Conservation (phyloP, 2,888 invertebrate species). For the Polydrusus tereticollis region DNA sequence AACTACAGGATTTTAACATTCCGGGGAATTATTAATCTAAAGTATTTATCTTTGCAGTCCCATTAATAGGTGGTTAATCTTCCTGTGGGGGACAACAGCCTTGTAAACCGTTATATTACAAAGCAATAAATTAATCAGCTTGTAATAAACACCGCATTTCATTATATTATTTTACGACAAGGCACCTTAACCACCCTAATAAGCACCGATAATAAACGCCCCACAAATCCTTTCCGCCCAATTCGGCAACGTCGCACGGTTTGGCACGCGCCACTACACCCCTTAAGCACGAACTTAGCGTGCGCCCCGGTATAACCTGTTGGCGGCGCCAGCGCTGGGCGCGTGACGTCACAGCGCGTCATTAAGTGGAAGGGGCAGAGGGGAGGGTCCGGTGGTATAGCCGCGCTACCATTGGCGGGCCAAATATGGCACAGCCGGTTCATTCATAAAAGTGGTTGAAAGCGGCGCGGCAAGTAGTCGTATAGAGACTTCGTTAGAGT, state of each 20-base stretch:
- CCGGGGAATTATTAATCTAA: too few species aligned
- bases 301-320: slow-evolving; percentile 48
- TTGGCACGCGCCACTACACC: slow-evolving; percentile 49
- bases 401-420: slow-evolving; percentile 71
- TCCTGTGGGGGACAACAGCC: too few species aligned
- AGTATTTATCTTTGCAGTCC: too few species aligned
- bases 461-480: slow-evolving; percentile 46
- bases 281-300: slow-evolving; percentile 47
- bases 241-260: slow-evolving; percentile 28
- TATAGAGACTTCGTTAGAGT: slow-evolving; percentile 31
- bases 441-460: slow-evolving; percentile 83
- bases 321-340: slow-evolving; percentile 61
- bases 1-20: too few species aligned
- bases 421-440: slow-evolving; percentile 87
- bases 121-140: too few species aligned
- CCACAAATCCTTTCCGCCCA: neutral
- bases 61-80: too few species aligned
- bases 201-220: neutral
- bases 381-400: slow-evolving; percentile 54
- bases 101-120: too few species aligned
- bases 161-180: neutral
- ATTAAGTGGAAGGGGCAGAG: slow-evolving; percentile 58
- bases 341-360: slow-evolving; percentile 64
- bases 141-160: neutral
- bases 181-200: neutral